Conservation (phyloP, 2,113 vertebrate genomes). For the Tupaia tana region DNA sequence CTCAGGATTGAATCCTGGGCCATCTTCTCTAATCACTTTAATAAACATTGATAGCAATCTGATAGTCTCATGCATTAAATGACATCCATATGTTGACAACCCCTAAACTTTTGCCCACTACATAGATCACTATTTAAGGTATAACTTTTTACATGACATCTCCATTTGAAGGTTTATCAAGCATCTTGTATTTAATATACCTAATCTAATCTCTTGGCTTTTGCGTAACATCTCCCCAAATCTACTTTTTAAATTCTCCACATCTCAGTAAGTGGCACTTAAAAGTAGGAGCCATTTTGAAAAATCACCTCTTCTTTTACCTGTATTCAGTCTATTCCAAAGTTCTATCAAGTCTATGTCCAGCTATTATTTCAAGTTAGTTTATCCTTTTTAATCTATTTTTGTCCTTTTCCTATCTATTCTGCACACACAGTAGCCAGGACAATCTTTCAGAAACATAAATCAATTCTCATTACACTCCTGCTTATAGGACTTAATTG, state of each 20-base stretch:
- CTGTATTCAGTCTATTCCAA: background rate
- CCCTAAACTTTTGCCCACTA: background rate
- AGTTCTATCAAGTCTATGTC: background rate
- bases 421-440: background rate
- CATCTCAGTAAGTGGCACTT: background rate
- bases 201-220: background rate
- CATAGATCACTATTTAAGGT: background rate
- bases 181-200: background rate
- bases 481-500: background rate
- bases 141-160: background rate
- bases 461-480: background rate
- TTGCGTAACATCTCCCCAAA: background rate
- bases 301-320: background rate
- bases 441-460: conserved; percentile 11
- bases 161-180: background rate
- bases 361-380: background rate
- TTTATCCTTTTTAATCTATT: too few species aligned
- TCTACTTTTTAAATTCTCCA: background rate
- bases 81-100: background rate
- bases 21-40: background rate
- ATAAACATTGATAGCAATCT: background rate
- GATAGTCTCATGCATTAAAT: background rate
- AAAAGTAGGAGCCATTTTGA: conserved; percentile 13
- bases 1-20: background rate
- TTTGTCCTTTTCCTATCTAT: background rate